Evolutionary conservation across 53 echinoderm and acorn worm genomes (phyloP), one percentile per base, ranked within the genome.

Genomic region (Paelopatides confundens): DNA sequence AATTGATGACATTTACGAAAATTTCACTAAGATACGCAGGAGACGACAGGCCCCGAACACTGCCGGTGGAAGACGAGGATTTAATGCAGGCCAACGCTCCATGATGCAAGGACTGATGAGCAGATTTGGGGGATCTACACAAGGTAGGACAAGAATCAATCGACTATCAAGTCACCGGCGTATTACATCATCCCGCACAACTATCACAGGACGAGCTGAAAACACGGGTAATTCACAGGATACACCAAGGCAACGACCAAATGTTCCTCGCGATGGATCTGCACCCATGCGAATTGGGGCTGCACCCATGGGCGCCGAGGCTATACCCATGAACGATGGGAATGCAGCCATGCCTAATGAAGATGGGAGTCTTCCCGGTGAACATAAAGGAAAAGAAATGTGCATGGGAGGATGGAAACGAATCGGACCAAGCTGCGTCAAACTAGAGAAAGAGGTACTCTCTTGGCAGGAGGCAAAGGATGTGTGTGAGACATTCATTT

Each of bases 391-490:
- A 21, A 35, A 15, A 31, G 35, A 35, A n/a, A 69, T 69, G 69
- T 69, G 69, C 36, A 69, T 69, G 69, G 32, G 32, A 38, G 69
- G 35, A 34, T 69, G 69, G 69, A 13, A n/a, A 17, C n/a, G 35
- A 21, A 34, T 69, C 34, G 69, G 31, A 35, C 35, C 35, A 2
- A 69, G 34, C 38, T 69, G 69, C 23, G 32, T 68, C 2, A 34
- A 31, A 15, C 68, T 32, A 34, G 18, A 15, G 17, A 27, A 26
- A 8, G 31, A 68, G 5, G 17, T 14, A 17, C 5, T 68, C 7
- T 32, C 69, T 14, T 69, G 69, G 69, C 17, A 69, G 7, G 35
- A 34, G 21, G 69, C 69, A 5, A 32, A 69, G 17, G 17, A 34
- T 13, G 38, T 3, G 13, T 69, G 69, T 69, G 69, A 69, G 35